Evolutionary conservation across 1,140 invertebrate species (phyloP), one percentile per base, ranked within the genome.

Genomic region (Tetragonula clypearis): DNA sequence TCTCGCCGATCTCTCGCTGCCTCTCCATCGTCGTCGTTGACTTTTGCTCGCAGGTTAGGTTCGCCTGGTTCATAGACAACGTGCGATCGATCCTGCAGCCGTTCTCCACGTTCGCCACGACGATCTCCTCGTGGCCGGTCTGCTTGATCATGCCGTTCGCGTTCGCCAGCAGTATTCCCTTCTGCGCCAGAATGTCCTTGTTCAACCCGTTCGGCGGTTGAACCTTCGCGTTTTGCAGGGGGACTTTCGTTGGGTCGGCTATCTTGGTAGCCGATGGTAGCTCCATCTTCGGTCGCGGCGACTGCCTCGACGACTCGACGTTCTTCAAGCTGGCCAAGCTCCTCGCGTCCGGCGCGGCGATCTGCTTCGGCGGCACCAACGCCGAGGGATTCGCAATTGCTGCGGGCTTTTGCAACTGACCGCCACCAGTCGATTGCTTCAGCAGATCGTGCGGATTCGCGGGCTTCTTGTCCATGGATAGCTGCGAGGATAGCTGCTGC

Each of bases 241-340:
- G 85, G 41, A 91, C 82, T 84, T 92, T 94, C 11, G 90, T 92
- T 11, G 90, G 17, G 74, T 94, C 94, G 17, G 89, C n/a, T 81
- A 93, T 91, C 60, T 93, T 94, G 12, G 88, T 94, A 12, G 88
- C 91, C 41, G 41, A 49, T 9, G 93, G 92, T 58, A 94, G 86
- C 56, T 94, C 94, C 88, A 92, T 93, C 79, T 93, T 94, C n/a
- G 90, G 87, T 84, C 93, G 91, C 26, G 91, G 89, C 71, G 90
- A 86, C 26, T 84, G 81, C 73, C 92, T 93, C 17, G 65, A 72
- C 26, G 74, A 8, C 1, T 26, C 41, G 1, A 93, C 93, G 74
- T 85, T 90, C 58, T 85, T 92, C 56, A 55, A 15, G 6, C 60
- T 66, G 8, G 19, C 58, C 0, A 82, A 15, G 41, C 74, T 90